Evolutionary conservation across 2,113 vertebrate genomes (phyloP).

Genomic region (Mohoua ochrocephala): DNA sequence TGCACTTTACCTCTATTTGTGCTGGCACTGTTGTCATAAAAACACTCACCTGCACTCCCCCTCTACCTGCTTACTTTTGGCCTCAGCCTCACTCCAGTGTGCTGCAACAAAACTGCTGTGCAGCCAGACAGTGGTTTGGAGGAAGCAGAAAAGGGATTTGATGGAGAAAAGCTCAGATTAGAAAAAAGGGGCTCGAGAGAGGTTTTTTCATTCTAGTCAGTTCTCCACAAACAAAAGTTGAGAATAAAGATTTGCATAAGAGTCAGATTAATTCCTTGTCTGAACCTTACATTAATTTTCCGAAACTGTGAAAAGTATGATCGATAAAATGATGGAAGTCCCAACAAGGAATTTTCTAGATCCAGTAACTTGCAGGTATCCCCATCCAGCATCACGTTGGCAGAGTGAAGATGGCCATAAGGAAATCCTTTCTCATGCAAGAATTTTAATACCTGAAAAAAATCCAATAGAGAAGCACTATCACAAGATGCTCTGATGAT

Average conservation of each 20-base stretch:
- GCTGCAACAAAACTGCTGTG: not conserved
- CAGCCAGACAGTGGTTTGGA: not conserved
- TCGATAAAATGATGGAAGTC: constrained; percentile 88
- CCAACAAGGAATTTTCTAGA: constrained; percentile 90
- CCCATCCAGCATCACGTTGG: constrained; percentile 89
- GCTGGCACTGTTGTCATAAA: not conserved
- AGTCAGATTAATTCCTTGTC: not conserved
- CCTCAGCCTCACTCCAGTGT: not conserved
- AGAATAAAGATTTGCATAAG: not conserved
- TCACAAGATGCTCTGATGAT: not conserved
- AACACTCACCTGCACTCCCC: not conserved
- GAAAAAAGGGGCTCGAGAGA: not conserved
- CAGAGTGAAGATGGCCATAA: constrained; percentile 89
- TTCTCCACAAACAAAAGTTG: not conserved
- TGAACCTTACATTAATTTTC: constrained; percentile 88
- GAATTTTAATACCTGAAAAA: constrained; percentile 84
- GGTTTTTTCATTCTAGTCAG: not conserved
- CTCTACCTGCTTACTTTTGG: not conserved
- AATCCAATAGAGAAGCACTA: not conserved
- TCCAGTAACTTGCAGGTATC: constrained; percentile 87
- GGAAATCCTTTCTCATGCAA: constrained; percentile 89
- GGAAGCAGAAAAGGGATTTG: not conserved
- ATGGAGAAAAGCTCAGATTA: not conserved
- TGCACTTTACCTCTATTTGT: not conserved
- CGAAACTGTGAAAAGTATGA: constrained; percentile 86